Conservation (phyloP, 2,113 vertebrate species). For the Gambusia holbrooki region DNA sequence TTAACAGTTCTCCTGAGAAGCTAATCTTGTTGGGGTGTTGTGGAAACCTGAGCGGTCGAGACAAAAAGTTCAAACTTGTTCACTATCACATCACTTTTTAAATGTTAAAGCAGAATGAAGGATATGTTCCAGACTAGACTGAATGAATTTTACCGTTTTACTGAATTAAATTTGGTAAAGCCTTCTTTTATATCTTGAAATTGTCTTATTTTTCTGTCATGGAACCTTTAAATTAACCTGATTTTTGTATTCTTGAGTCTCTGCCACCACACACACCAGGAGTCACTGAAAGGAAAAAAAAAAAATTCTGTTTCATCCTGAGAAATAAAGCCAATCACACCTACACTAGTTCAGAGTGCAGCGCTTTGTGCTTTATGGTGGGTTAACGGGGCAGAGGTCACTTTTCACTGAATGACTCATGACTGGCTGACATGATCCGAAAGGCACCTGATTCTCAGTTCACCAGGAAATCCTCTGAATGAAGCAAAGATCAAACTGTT, state of each 20-base stretch:
- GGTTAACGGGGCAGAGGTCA: background rate
- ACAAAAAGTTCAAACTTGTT: too few relatives aligned
- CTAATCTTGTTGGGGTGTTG: too few relatives aligned
- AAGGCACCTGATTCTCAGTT: background rate
- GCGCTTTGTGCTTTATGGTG: background rate
- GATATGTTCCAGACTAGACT: background rate
- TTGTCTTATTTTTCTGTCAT: background rate
- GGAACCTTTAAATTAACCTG: too few relatives aligned
- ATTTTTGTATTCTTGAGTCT: too few relatives aligned
- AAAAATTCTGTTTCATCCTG: too few relatives aligned
- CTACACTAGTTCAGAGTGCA: too few relatives aligned
- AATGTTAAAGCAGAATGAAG: background rate
- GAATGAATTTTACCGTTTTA: background rate
- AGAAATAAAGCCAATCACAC: too few relatives aligned
- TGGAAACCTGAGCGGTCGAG: too few relatives aligned
- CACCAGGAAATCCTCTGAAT: background rate
- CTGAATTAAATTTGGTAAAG: background rate
- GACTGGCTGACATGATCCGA: background rate
- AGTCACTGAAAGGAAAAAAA: too few relatives aligned
- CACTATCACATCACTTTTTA: too few relatives aligned
- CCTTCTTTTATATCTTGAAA: background rate
- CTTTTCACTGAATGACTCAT: background rate
- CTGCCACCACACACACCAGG: too few relatives aligned
- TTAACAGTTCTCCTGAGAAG: too few relatives aligned
- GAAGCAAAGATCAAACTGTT: background rate